These are phyloP conservation scores for Botrylloides violaceus DNA, from an alignment of 23 tunicate genomes.

Conservation along the genomic window DNA sequence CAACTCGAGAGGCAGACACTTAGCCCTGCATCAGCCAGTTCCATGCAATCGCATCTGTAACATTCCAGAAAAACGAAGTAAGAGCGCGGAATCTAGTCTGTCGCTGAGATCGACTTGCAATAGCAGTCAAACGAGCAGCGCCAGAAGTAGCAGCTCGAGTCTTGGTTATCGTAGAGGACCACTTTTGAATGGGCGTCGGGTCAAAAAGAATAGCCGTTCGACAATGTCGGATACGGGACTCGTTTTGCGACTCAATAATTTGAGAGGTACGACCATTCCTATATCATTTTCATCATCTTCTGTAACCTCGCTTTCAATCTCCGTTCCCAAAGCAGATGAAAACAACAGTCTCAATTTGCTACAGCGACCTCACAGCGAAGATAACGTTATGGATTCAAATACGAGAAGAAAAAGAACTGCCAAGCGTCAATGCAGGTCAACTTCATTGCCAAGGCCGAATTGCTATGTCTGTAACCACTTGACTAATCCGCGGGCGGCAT, in stretches of 20 bases:
- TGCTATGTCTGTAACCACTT: constrained; percentile 12
- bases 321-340: not conserved
- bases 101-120: constrained; percentile 15
- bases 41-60: constrained; percentile 1
- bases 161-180: constrained; percentile 22
- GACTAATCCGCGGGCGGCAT: constrained; percentile 10
- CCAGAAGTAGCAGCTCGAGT: constrained; percentile 62
- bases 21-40: not conserved
- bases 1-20: not conserved
- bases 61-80: constrained; percentile 27
- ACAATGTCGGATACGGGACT: constrained; percentile 75
- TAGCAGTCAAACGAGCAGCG: constrained; percentile 66
- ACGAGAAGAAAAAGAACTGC: not conserved
- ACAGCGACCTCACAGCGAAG: constrained; percentile 13
- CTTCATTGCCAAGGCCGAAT: constrained; percentile 20
- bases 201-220: constrained; percentile 48
- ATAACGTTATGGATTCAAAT: not conserved
- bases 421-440: constrained; percentile 14
- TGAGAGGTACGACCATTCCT: constrained; percentile 15
- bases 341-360: not conserved
- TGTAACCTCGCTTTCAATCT: not conserved
- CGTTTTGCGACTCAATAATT: constrained; percentile 37
- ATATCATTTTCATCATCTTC: constrained; percentile 29
- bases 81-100: constrained; percentile 75
- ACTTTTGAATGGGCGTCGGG: constrained; percentile 11